phyloP scores from a whole-genome alignment of 2,888 invertebrate genomes.

The Muschampia plurimacula region DNA sequence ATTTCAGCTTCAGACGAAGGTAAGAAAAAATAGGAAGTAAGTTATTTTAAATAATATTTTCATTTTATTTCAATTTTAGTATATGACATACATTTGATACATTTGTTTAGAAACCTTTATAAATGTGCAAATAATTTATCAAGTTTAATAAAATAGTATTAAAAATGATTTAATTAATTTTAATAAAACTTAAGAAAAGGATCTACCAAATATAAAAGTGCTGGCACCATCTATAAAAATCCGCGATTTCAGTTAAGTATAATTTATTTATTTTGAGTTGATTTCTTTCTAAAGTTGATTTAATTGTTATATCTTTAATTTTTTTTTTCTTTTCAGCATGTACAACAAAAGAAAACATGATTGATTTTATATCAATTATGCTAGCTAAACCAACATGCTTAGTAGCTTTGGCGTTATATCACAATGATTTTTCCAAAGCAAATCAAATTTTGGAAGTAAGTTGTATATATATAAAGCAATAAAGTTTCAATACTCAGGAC shows the following conservation, averaged over 20 bases:
- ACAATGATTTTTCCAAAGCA: conserved; percentile 90
- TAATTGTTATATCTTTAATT: background rate
- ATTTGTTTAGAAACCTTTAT: no score
- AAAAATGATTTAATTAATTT: no score
- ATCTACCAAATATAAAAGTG: no score
- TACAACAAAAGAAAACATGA: conserved; percentile 62
- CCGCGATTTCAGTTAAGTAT: no score
- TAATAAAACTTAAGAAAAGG: no score
- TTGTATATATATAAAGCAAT: no score
- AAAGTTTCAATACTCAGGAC: no score
- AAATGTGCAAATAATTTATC: no score
- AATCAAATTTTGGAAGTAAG: conserved; percentile 92
- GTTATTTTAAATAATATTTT: background rate
- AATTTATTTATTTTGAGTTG: no score
- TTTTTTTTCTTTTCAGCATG: conserved; percentile 57
- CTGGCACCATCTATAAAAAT: no score
- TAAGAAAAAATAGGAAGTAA: conserved; percentile 40
- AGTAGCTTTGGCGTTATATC: conserved; percentile 91
- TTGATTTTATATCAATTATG: conserved; percentile 88
- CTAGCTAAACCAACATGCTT: conserved; percentile 90
- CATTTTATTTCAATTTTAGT: background rate
- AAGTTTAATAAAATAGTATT: no score
- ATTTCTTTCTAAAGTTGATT: no score
- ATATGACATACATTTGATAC: background rate
- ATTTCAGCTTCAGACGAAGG: conserved; percentile 71